phyloP scores from a whole-genome alignment of 2,113 vertebrate species.

The Corythaixoides concolor region DNA sequence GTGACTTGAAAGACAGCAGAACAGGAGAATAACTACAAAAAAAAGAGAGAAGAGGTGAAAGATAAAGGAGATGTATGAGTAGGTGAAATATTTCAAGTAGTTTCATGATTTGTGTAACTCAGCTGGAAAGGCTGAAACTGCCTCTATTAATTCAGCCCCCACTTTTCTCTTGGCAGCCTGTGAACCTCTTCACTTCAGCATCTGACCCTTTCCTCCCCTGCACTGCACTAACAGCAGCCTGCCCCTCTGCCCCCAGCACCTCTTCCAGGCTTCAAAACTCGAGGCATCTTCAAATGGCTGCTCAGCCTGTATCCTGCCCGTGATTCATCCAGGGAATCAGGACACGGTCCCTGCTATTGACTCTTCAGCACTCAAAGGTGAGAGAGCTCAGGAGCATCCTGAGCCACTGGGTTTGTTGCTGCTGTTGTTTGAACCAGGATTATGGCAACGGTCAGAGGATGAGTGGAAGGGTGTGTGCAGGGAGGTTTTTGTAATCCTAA shows the following conservation, averaged over 20 bases:
- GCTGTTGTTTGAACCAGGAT: background rate
- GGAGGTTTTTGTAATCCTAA: background rate
- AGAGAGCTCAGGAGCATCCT: background rate
- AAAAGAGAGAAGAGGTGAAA: conserved; percentile 30
- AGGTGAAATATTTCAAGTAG: conserved; percentile 17
- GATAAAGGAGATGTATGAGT: conserved; percentile 7
- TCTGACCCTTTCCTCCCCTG: background rate
- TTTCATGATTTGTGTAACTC: conserved; percentile 20
- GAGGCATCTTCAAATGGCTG: background rate
- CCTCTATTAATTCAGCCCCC: background rate
- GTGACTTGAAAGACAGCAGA: conserved; percentile 19
- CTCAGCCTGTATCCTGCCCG: fast-evolving
- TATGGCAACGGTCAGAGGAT: background rate
- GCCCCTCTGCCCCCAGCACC: background rate
- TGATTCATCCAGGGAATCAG: background rate
- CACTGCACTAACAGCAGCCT: fast-evolving
- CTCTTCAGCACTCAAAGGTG: background rate
- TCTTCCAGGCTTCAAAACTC: background rate
- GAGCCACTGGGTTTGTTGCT: background rate
- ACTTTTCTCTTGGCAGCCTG: background rate
- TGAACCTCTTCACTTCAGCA: background rate
- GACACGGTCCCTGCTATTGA: background rate
- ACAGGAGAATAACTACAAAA: background rate
- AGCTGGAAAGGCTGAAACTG: conserved; percentile 9
- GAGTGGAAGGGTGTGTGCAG: too few relatives aligned